Conservation (phyloP, 2,113 vertebrate species). For the Zosterops japonicus region DNA sequence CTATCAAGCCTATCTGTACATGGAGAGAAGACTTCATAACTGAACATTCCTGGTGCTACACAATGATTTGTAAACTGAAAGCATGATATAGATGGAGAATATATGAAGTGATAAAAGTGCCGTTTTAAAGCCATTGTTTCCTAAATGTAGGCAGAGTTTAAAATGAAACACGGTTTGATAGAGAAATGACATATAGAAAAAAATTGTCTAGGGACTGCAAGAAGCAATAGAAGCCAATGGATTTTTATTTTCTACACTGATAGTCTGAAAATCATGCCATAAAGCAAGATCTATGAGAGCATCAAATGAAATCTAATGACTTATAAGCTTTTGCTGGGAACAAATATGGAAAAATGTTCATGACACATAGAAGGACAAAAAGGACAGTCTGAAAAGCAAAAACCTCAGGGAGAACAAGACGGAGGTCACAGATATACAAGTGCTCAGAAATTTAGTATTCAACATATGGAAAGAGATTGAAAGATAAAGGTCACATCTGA, state of each 20-base stretch:
- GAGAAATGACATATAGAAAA: neutral
- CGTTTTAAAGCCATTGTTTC: neutral
- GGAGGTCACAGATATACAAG: neutral
- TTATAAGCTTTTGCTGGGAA: neutral
- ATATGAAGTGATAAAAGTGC: neutral
- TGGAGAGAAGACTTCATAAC: neutral
- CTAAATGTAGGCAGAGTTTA: neutral
- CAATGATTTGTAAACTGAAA: neutral
- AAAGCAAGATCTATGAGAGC: neutral
- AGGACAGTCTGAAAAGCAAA: neutral
- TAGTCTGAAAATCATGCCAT: neutral
- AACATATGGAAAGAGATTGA: neutral
- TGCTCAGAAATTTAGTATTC: neutral
- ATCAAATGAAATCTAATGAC: neutral
- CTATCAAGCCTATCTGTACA: neutral
- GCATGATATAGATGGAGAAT: neutral
- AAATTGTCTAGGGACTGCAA: neutral
- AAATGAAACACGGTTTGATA: neutral
- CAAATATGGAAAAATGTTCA: neutral
- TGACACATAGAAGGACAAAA: neutral
- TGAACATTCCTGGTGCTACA: neutral
- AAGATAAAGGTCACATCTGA: constrained; percentile 12
- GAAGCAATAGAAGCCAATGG: neutral
- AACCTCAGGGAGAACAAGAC: neutral
- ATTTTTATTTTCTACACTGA: neutral